Evolutionary conservation across 1,140 invertebrate genomes (phyloP).

Genomic region (Hylyphantes graminicola): DNA sequence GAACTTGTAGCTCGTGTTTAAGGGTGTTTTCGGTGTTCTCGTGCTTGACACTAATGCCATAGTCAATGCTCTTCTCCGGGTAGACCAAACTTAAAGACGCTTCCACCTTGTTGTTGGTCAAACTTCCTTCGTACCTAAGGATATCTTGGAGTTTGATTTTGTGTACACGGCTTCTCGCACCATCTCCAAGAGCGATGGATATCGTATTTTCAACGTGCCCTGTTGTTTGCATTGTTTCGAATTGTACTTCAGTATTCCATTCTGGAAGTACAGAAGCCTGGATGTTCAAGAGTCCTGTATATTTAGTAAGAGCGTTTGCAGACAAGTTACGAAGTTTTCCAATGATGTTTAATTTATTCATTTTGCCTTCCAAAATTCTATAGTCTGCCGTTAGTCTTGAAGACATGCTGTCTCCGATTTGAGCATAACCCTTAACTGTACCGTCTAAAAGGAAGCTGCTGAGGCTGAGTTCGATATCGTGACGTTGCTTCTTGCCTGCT

Average conservation of each 20-base stretch:
- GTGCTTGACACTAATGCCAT: slow-evolving; percentile 38
- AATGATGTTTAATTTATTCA: slow-evolving; percentile 59
- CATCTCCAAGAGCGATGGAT: slow-evolving; percentile 52
- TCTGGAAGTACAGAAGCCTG: slow-evolving; percentile 63
- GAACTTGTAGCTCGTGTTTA: slow-evolving; percentile 30
- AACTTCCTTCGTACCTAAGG: slow-evolving; percentile 41
- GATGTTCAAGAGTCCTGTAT: slow-evolving; percentile 51
- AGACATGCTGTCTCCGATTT: slow-evolving; percentile 60
- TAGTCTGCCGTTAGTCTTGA: slow-evolving; percentile 64
- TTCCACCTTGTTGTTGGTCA: slow-evolving; percentile 45
- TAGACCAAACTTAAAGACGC: slow-evolving; percentile 30
- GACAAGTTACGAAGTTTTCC: slow-evolving; percentile 62
- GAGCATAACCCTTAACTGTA: slow-evolving; percentile 62
- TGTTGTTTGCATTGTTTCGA: slow-evolving; percentile 63
- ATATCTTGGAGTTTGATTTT: slow-evolving; percentile 60
- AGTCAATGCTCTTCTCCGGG: slow-evolving; percentile 55
- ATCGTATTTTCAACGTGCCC: slow-evolving; percentile 65
- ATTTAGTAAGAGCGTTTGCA: slow-evolving; percentile 63
- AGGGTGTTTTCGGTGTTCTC: slow-evolving; percentile 43
- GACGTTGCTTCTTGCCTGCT: slow-evolving; percentile 23
- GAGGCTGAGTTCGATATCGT: slow-evolving; percentile 42
- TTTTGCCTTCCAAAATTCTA: slow-evolving; percentile 61
- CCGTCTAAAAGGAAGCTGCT: slow-evolving; percentile 62
- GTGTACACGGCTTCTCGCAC: slow-evolving; percentile 35
- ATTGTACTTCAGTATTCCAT: slow-evolving; percentile 62